Evolutionary conservation across 2,113 vertebrate genomes (phyloP).

Genomic region (Labrus mixtus): DNA sequence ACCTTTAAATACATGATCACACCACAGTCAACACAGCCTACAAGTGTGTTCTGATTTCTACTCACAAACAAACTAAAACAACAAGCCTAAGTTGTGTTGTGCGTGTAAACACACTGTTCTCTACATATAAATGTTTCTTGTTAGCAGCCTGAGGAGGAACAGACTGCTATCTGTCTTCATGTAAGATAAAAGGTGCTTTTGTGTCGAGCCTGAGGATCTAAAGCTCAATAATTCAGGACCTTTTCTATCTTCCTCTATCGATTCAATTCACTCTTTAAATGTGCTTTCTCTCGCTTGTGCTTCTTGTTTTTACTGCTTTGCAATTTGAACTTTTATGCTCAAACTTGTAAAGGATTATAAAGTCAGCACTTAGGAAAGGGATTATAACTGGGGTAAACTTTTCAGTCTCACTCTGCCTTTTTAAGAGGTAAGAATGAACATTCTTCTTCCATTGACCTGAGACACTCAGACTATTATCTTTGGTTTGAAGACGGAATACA

Average conservation of each 20-base stretch:
- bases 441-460: neutral
- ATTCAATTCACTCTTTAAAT: slow-evolving; percentile 47
- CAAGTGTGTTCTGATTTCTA: no score
- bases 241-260: slow-evolving; percentile 47
- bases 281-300: slow-evolving; percentile 30
- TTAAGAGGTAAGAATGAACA: neutral
- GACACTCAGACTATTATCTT: neutral
- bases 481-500: neutral
- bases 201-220: slow-evolving; percentile 9
- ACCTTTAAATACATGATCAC: no score
- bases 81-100: no score
- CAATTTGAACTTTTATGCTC: slow-evolving; percentile 39
- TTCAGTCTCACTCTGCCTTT: slow-evolving; percentile 12
- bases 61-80: no score
- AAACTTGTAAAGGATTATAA: neutral
- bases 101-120: neutral
- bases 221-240: slow-evolving; percentile 50
- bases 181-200: slow-evolving; percentile 55
- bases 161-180: slow-evolving; percentile 14
- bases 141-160: slow-evolving; percentile 31
- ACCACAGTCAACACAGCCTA: no score
- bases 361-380: slow-evolving; percentile 36
- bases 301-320: slow-evolving; percentile 49
- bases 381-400: slow-evolving; percentile 1
- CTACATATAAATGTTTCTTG: no score